Evolutionary conservation across 2,888 invertebrate genomes (phyloP), one percentile per base, ranked within the genome.

Genomic region (Aphidoletes aphidimyza): DNA sequence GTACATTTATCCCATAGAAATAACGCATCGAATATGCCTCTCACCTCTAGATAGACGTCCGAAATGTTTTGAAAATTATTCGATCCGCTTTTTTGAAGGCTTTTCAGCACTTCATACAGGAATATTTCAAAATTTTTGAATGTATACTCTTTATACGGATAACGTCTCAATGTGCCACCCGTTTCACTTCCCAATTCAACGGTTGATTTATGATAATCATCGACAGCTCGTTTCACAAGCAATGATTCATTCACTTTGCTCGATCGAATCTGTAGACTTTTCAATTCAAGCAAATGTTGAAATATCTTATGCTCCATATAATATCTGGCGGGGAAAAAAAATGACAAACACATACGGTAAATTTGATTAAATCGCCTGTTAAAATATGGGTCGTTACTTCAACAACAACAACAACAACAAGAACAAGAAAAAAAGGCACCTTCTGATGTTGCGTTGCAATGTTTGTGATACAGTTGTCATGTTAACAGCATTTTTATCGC

Each of bases 221-320:
- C 96, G 69, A 96, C 95, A 85, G 97, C 94, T 87, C 97, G 92
- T 89, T 97, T 97, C 0, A 97, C 96, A 86, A 97, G 90, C 84
- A 97, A 93, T 39, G 95, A 93, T 90, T 97, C 97, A 88, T 97
- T 97, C 69, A 95, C 92, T 89, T 95, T 94, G 84, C 96, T 96
- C 45, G 96, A 95, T 87, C 97, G 93, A 87, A 98, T 97, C 90
- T 98, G 98, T 86, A 97, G 92, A 84, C 97, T 92, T 90, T 98
- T 98, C 84, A 98, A 90, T 88, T 98, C 98, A 88, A 98, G 92
- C 85, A 98, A 91, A 89, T 98, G 97, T 88, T 98, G 97, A 89
- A 98, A 97, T 87, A 98, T 95, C 88, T 96, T 95, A 85, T 97
- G 92, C 89, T 98, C 97, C 88, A 97, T 92, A 87, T 97, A 96